A percentile compares a stretch with the other conserved stretches of the same genome.
Evolutionary conservation across 2,888 invertebrate genomes (phyloP).

Genomic region (Hoplodrina ambigua): DNA sequence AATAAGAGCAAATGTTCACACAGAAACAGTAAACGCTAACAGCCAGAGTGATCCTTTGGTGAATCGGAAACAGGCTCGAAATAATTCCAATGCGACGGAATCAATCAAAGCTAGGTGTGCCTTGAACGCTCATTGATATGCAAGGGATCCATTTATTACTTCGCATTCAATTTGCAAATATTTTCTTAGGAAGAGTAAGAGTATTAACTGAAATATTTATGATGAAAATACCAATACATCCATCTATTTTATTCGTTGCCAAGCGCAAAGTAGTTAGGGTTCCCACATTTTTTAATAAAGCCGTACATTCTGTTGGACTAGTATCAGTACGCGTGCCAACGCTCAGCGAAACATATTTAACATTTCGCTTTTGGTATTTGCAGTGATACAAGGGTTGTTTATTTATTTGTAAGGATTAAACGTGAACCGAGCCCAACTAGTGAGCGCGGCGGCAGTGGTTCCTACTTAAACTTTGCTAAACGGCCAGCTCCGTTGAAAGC

Average conservation of each 20-base stretch:
- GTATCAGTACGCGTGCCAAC: slow-evolving; percentile 52
- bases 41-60: slow-evolving; percentile 73
- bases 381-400: slow-evolving; percentile 82
- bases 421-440: slow-evolving; percentile 74
- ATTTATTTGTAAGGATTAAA: slow-evolving; percentile 85
- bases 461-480: slow-evolving; percentile 87
- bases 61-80: slow-evolving; percentile 78
- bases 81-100: slow-evolving; percentile 82
- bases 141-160: slow-evolving; percentile 84
- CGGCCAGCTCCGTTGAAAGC: slow-evolving; percentile 82
- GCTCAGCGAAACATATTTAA: slow-evolving; percentile 72
- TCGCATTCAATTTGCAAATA: slow-evolving; percentile 80
- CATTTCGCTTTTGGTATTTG: slow-evolving; percentile 79
- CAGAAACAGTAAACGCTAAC: slow-evolving; percentile 72
- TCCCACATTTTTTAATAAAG: slow-evolving; percentile 70
- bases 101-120: slow-evolving; percentile 80
- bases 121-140: slow-evolving; percentile 83
- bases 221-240: slow-evolving; percentile 34
- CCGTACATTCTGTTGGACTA: slow-evolving; percentile 45
- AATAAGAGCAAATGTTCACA: slow-evolving; percentile 75
- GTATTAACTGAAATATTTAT: slow-evolving; percentile 56
- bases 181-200: slow-evolving; percentile 71
- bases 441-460: slow-evolving; percentile 73
- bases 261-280: slow-evolving; percentile 20
- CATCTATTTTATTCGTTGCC: slow-evolving; percentile 37